phyloP scores from a whole-genome alignment of 2,797 vertebrate species.

The Lepus townsendii region DNA sequence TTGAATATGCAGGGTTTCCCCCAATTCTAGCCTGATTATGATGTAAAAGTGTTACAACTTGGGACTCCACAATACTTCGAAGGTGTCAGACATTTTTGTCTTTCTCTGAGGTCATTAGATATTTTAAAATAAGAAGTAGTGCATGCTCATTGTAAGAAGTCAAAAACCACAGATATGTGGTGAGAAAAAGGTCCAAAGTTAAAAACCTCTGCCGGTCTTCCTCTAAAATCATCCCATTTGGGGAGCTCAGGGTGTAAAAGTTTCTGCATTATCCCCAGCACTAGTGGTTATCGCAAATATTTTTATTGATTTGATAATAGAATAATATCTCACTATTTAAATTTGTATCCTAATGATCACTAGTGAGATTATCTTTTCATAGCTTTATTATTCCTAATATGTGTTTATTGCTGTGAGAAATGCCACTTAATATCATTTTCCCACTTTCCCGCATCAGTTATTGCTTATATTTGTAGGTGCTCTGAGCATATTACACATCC shows the following conservation, averaged over 20 bases:
- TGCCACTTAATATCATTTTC: background rate
- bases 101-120: background rate
- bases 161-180: background rate
- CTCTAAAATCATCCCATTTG: background rate
- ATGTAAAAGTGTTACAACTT: background rate
- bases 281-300: background rate
- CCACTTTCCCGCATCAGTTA: background rate
- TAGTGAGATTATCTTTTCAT: conserved; percentile 14
- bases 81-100: background rate
- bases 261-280: background rate
- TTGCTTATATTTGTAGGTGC: background rate
- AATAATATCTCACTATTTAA: conserved; percentile 21
- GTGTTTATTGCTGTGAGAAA: background rate
- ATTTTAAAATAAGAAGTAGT: conserved; percentile 7
- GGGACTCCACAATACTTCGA: background rate
- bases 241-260: background rate
- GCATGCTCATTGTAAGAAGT: background rate
- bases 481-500: background rate
- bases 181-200: background rate
- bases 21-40: background rate
- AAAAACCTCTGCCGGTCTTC: background rate
- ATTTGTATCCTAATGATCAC: background rate
- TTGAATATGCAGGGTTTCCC: background rate
- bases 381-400: background rate
- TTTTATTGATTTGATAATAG: background rate